These are phyloP conservation scores for Scaeva pyrastri DNA, from an alignment of 2,888 invertebrate species.

Conservation along the genomic window DNA sequence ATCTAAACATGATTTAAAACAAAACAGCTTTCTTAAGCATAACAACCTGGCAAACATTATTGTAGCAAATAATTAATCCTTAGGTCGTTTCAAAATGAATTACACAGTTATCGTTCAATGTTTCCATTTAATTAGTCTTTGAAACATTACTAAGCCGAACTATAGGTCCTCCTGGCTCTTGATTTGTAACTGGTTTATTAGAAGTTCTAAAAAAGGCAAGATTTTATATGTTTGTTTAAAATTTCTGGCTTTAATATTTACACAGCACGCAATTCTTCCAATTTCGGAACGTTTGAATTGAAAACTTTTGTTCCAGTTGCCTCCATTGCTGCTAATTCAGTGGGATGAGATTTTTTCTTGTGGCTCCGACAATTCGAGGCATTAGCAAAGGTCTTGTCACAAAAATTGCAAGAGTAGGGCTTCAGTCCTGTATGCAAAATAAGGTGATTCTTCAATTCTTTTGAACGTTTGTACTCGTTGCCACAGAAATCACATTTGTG, in stretches of 20 bases:
- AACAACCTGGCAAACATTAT: too few species aligned
- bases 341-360: slow-evolving; percentile 82
- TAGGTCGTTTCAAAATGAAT: too few species aligned
- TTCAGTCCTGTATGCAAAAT: slow-evolving; percentile 20
- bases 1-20: too few species aligned
- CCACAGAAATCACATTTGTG: slow-evolving; percentile 82
- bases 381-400: slow-evolving; percentile 82
- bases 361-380: slow-evolving; percentile 83
- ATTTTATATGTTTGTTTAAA: neutral
- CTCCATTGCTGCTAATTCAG: slow-evolving; percentile 82
- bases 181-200: neutral
- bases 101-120: too few species aligned
- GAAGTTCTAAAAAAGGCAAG: slow-evolving; percentile 1
- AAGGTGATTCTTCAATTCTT: slow-evolving; percentile 7
- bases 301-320: slow-evolving; percentile 78
- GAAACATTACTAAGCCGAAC: neutral
- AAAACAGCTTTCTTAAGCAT: too few species aligned
- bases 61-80: too few species aligned
- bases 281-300: neutral
- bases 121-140: too few species aligned
- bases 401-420: slow-evolving; percentile 81
- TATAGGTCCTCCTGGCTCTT: neutral
- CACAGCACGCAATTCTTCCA: slow-evolving; percentile 72
- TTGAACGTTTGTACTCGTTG: slow-evolving; percentile 7
- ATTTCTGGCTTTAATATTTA: slow-evolving; percentile 76